phyloP scores from a whole-genome alignment of 1,140 invertebrate species.

The Megalonaias nervosa region DNA sequence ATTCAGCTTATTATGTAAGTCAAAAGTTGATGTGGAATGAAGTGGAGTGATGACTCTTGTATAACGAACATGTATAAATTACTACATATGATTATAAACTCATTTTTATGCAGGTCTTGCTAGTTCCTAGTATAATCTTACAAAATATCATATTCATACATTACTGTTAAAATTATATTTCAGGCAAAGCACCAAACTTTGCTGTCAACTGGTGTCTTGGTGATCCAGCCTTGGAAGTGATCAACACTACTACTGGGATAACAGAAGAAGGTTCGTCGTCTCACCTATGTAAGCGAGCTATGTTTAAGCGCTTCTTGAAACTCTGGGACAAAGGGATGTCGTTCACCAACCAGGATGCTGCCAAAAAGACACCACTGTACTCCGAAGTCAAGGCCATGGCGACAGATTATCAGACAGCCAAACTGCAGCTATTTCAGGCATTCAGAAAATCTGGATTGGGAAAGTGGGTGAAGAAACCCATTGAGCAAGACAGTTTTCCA shows the following conservation, averaged over 20 bases:
- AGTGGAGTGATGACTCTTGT: no score
- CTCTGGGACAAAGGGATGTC: slow-evolving; percentile 71
- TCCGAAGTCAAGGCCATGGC: slow-evolving; percentile 74
- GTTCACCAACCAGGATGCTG: slow-evolving; percentile 24
- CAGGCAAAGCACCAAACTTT: slow-evolving; percentile 85
- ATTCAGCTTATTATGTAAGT: no score
- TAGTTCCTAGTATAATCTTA: no score
- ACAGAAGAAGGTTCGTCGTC: slow-evolving; percentile 81
- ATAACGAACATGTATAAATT: no score
- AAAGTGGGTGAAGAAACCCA: slow-evolving; percentile 90
- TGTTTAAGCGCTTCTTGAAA: slow-evolving; percentile 80
- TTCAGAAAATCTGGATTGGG: slow-evolving; percentile 87
- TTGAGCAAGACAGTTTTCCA: slow-evolving; percentile 91
- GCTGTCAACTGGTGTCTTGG: slow-evolving; percentile 88
- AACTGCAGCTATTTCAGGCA: slow-evolving; percentile 81
- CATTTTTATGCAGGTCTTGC: no score
- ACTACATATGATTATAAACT: no score
- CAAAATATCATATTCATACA: no score
- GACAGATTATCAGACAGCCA: slow-evolving; percentile 81
- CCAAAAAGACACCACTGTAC: slow-evolving; percentile 67
- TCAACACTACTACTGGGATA: slow-evolving; percentile 81
- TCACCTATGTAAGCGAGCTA: slow-evolving; percentile 84
- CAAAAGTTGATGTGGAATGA: no score
- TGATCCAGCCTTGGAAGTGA: slow-evolving; percentile 68
- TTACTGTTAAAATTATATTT: no score